Evolutionary conservation across 2,888 invertebrate genomes (phyloP).

Genomic region (Chrysolina americana): DNA sequence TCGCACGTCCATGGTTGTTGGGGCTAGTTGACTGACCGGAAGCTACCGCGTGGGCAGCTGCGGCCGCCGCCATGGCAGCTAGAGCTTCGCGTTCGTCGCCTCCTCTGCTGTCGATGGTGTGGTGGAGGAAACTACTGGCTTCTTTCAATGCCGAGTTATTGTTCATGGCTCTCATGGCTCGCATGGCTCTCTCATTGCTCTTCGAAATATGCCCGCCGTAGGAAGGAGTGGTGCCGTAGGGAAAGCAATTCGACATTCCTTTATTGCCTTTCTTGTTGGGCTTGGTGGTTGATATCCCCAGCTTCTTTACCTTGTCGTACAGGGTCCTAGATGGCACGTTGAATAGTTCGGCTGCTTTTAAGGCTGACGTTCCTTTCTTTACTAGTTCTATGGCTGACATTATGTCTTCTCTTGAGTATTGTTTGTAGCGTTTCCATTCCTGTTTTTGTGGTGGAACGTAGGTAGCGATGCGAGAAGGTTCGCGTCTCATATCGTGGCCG

Average conservation of each 20-base stretch:
- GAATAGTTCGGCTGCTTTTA: conserved; percentile 89
- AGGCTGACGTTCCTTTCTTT: conserved; percentile 88
- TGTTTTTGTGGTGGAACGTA: conserved; percentile 86
- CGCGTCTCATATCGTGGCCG: conserved; percentile 72
- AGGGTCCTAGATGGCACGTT: conserved; percentile 91
- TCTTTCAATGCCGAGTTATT: conserved; percentile 74
- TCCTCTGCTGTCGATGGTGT: conserved; percentile 75
- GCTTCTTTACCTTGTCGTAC: conserved; percentile 93
- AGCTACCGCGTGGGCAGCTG: conserved; percentile 71
- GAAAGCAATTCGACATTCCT: conserved; percentile 76
- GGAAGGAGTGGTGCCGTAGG: conserved; percentile 76
- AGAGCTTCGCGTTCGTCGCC: conserved; percentile 74
- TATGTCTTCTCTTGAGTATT: conserved; percentile 90
- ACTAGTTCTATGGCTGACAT: conserved; percentile 91
- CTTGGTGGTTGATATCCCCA: conserved; percentile 87
- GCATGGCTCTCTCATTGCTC: conserved; percentile 62
- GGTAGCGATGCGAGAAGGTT: conserved; percentile 74
- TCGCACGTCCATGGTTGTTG: conserved; percentile 70
- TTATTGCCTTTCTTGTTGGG: conserved; percentile 79
- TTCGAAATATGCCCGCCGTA: conserved; percentile 68
- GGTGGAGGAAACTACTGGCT: conserved; percentile 78
- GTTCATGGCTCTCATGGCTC: conserved; percentile 56
- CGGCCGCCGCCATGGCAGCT: conserved; percentile 81
- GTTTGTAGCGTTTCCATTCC: conserved; percentile 95
- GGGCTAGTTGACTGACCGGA: conserved; percentile 71